Conservation (phyloP, 2,113 vertebrate species). For the Lamprotornis superbus region DNA sequence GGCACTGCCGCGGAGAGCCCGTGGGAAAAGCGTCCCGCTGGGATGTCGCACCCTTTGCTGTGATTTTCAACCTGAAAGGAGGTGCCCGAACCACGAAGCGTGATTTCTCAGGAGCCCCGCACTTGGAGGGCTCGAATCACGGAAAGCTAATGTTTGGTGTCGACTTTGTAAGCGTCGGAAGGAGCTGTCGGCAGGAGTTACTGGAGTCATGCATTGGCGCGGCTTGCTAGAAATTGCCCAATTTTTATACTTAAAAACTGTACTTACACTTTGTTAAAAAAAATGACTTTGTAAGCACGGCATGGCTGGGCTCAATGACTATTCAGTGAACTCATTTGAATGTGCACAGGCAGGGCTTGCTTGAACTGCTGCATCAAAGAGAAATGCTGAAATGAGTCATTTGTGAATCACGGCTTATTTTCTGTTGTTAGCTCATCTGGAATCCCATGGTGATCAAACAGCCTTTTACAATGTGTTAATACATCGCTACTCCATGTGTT, state of each 20-base stretch:
- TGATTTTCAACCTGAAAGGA: not conserved
- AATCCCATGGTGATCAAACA: slow-evolving; percentile 64
- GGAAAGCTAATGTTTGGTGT: not conserved
- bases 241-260: slow-evolving; percentile 33
- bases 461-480: slow-evolving; percentile 64
- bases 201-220: not conserved
- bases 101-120: not conserved
- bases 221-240: slow-evolving; percentile 5
- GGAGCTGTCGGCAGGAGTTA: not conserved
- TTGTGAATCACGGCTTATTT: slow-evolving; percentile 61
- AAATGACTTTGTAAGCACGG: not conserved
- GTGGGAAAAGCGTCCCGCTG: not conserved
- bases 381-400: slow-evolving; percentile 64
- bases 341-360: slow-evolving; percentile 45
- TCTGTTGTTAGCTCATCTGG: slow-evolving; percentile 62
- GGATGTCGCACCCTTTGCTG: not conserved
- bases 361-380: slow-evolving; percentile 55
- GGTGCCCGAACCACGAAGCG: fast-evolving
- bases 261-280: not conserved
- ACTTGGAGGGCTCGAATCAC: not conserved
- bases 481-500: slow-evolving; percentile 43
- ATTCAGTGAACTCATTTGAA: slow-evolving; percentile 45
- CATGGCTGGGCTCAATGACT: slow-evolving; percentile 22
- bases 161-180: not conserved
- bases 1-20: not conserved